Evolutionary conservation across 2,797 vertebrate genomes (phyloP), one percentile per base, ranked within the genome.

Genomic region (Bradypodion pumilum): DNA sequence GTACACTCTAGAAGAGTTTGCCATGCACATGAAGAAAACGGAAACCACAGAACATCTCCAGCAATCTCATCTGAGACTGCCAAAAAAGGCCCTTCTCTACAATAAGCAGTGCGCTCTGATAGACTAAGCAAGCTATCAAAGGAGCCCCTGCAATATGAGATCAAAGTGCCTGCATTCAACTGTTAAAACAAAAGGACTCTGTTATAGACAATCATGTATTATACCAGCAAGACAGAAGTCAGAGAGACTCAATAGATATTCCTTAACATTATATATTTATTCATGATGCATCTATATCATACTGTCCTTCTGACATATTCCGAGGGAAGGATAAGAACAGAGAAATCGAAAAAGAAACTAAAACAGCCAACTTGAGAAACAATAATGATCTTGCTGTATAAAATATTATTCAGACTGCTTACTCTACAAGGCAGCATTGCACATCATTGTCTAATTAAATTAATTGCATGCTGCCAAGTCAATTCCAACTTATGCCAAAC

Each of bases 111-210:
- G 84, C 75, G 44, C 37, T 32, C 74, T 13, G 76, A 0, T 2
- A 85, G 88, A 86, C 44, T 1, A 62, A 42, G 75, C 82, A 86
- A 85, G 76, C 79, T 90, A 87, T 90, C 83, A 90, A 92, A 91
- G n/a, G 87, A 89, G 81, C 88, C 89, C 92, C 89, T 91, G 90
- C 68, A 92, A 91, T 60, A 66, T 35, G 73, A 74, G 84, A 88
- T 49, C 73, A 92, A 88, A 92, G 87, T 92, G 87, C 63, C 74
- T 1, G 1, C 78, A 87, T 88, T 91, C 89, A 93, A 82, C 90
- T 83, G 81, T 86, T 87, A 85, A 23, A 90, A 91, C 91, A 90
- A 92, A 90, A 92, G 91, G 88, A 59, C 74, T 84, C 60, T 88
- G 89, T 89, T 84, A 82, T 23, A 78, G 40, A 62, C 37, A 65